Base-by-base conservation (phyloP, 92 coral and sea anemone genomes). In the Meandrina meandrites region DNA sequence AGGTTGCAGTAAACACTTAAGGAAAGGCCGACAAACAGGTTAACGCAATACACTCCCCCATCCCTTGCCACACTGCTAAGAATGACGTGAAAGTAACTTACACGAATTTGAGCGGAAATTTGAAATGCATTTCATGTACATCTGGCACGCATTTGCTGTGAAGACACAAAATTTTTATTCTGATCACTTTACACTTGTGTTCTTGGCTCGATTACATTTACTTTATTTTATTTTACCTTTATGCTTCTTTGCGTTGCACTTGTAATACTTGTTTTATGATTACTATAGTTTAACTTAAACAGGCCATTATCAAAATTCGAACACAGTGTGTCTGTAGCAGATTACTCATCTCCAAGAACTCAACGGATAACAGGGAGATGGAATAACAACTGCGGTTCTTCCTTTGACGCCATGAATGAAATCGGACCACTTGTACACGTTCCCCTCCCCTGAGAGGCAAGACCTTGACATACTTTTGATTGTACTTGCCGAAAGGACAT, bases 391-490 rank as follows among this genome's bases (percentile, higher is more conserved):
- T 8, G 75, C 84, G 35, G 57, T 16, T 24, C 12, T 37, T 22
- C 75, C 84, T 19, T 62, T 62, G 69, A 62, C 31, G 3, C 69
- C 69, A 62, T 24, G 27, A 24, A 62, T 62, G 69, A 62, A 62
- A 14, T 62, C 69, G 30, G 69, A 62, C 69, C 69, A 62, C 69
- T 9, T 22, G 69, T 62, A 78, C 62, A 92, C 95, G 72, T 93
- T 93, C 34, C 94, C 95, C 53, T 76, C 91, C 21, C 93, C 88
- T 48, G 91, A 90, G 69, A 72, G 84, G 90, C 98, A 95, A 87
- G 88, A 93, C 30, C 79, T 86, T 21, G 90, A 96, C 35, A 90
- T 85, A 56, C 86, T 86, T 21, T 80, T 88, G 32, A 93, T 89
- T 31, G 82, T 86, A n/a, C 81, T 76, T 19, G 81, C 83, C 27